A percentile compares a stretch with the other conserved stretches of the same genome.
Conservation (phyloP, 1,140 invertebrate genomes). For the Scaptomyza pallida region DNA sequence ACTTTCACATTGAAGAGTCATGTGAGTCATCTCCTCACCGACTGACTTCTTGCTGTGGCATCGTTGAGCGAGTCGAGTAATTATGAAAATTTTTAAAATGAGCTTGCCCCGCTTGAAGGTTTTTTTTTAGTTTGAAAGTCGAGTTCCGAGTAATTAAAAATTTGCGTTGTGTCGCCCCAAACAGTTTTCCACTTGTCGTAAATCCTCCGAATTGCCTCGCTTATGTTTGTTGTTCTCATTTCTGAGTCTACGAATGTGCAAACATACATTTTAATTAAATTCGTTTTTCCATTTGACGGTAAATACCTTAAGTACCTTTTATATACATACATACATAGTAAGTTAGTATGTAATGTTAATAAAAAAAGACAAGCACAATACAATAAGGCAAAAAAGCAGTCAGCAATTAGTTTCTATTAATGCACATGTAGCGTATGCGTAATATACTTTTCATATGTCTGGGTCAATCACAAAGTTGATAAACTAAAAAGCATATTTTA, state of each 20-base stretch:
- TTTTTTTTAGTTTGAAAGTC: conserved; percentile 33
- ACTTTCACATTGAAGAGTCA: background rate
- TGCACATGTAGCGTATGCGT: conserved; percentile 32
- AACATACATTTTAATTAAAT: conserved; percentile 65
- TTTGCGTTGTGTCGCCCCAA: conserved; percentile 39
- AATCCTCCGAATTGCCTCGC: conserved; percentile 45
- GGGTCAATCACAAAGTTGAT: conserved; percentile 8
- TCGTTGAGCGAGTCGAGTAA: conserved; percentile 45
- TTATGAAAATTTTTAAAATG: conserved; percentile 58
- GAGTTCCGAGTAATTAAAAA: conserved; percentile 56
- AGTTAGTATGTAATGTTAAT: conserved; percentile 40
- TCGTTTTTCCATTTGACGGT: conserved; percentile 48
- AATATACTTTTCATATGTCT: too few relatives aligned
- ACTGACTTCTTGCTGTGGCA: conserved; percentile 34
- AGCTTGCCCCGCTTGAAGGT: conserved; percentile 40
- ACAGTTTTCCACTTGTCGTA: conserved; percentile 18
- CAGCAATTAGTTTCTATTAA: conserved; percentile 39
- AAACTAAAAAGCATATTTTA: too few relatives aligned
- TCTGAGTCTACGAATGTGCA: conserved; percentile 26
- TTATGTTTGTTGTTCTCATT: conserved; percentile 46
- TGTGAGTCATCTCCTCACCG: conserved; percentile 9
- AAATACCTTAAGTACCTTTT: conserved; percentile 30
- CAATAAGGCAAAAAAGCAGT: conserved; percentile 17
- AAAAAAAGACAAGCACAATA: conserved; percentile 34
- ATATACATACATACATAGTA: conserved; percentile 3